Conservation (phyloP, 2,113 vertebrate genomes). For the Panthera uncia region DNA sequence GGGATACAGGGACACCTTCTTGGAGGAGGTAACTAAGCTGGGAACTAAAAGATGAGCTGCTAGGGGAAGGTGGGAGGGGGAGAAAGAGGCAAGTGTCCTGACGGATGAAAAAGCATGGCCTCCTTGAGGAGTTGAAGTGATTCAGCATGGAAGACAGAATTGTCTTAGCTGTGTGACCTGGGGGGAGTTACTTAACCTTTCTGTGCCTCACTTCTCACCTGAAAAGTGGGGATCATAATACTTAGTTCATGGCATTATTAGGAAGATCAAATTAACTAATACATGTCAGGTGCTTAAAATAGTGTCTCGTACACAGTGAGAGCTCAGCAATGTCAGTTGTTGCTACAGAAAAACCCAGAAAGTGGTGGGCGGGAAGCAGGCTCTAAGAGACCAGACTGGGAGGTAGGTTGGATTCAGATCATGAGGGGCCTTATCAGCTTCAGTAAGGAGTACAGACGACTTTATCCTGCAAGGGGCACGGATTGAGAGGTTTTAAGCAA, state of each 20-base stretch:
- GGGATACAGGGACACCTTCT: not conserved
- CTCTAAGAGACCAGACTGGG: not conserved
- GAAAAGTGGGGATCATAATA: not conserved
- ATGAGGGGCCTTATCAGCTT: not conserved
- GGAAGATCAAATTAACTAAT: not conserved
- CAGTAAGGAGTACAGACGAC: not conserved
- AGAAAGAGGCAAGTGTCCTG: not conserved
- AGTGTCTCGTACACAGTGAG: not conserved
- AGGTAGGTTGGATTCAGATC: not conserved
- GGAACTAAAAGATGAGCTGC: not conserved
- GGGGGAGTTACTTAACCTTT: not conserved
- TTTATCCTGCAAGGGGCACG: not conserved
- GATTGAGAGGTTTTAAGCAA: not conserved
- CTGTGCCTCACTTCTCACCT: not conserved
- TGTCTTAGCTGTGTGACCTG: not conserved
- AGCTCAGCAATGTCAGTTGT: not conserved
- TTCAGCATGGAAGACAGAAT: not conserved
- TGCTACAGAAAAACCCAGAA: not conserved
- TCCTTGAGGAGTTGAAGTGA: not conserved
- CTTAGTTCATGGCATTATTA: not conserved
- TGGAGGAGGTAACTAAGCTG: conserved; percentile 23
- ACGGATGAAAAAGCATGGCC: not conserved
- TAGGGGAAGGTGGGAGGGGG: not conserved
- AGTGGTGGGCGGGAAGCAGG: not conserved
- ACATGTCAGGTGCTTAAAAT: not conserved